Base-by-base conservation (phyloP, 2,888 invertebrate species). In the Cephus nigrinus region DNA sequence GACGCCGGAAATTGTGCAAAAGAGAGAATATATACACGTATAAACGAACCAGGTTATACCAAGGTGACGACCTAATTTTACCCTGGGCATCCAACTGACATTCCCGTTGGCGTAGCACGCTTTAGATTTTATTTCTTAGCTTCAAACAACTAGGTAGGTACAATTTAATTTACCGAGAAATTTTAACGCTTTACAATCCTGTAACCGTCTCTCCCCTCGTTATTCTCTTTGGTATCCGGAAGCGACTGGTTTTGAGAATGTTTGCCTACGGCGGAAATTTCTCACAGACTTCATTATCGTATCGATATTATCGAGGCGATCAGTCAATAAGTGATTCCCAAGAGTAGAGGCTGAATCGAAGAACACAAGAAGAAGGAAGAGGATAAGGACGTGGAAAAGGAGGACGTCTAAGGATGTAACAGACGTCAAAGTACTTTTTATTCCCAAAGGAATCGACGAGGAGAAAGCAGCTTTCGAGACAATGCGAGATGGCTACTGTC, bases 281-380 rank as follows among this genome's bases (percentile, higher is more conserved):
- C 55, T 55, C 55, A 5, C 9, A 55, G 55, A 23, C 55, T 55
- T 55, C 55, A 55, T 55, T 55, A 55, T 71, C 71, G 71, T 71
- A 71, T 71, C 71, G 71, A 71, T 71, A 33, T 31, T 31, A 71
- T 71, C 31, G 31, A 71, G 76, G 80, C 77, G 81, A 74, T 81
- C 73, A 77, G 75, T 35, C 80, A 80, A 80, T 79, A 80, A 81
- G 79, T 78, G 76, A 80, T 73, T 69, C 32, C 40, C 23, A 74
- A 12, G 69, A 30, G 23, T 23, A 23, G 23, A 55, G 55, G 55
- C 23, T 23, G 55, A 55, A 23, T 55, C 55, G 23, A 55, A 23
- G 55, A 55, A 11, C 9, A 23, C 23, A 23, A 40, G 40, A 55
- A 74, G 31, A 5, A 55, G 9, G 55, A 23, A 55, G 55, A 23